Base-by-base conservation (phyloP, 2,113 vertebrate species). In the Camelus bactrianus region DNA sequence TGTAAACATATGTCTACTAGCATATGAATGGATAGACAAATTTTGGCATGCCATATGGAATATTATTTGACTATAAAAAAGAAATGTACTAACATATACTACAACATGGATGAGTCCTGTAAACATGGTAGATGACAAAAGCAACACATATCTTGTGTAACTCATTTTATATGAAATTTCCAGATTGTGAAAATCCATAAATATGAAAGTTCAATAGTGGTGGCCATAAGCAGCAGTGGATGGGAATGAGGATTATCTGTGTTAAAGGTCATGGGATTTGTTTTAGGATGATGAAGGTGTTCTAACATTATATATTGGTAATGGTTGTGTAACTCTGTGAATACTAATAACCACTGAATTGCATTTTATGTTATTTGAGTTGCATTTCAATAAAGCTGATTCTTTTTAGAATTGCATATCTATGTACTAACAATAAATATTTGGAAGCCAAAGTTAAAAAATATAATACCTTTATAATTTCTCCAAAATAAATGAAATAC, bases 311-410 rank as follows among this genome's bases (percentile, higher is more conserved):
- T 28, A 70, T 32, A 95, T 26, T 70, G 32, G 28, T 42, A 81
- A 46, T 30, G 20, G 28, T 64, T 80, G 30, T 56, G 11, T 32
- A 70, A 46, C 35, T 65, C 9, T 89, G 28, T 72, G 46, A 62
- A 84, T 83, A 76, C 16, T 89, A 54, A 84, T 77, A 81, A 73
- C 26, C 13, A 30, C 9, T 73, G 79, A 62, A 62, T 48, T 83
- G 32, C 32, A 50, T 82, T 75, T 69, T 94, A 83, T 62, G 17
- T 64, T 65, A 38, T 92, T 8, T 67, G 58, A 76, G 24, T 70
- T 80, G 65, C 22, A 80, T 38, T 77, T 82, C n/a, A 93, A 90
- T 89, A 89, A 79, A 84, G 22, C 15, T 89, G 3, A 52, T 67
- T 50, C 60, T 35, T 70, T 42, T n/a, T 32, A 77, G 65, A 81